These are phyloP conservation scores for Calyptomena viridis DNA, from an alignment of 2,113 vertebrate genomes.

Conservation along the genomic window DNA sequence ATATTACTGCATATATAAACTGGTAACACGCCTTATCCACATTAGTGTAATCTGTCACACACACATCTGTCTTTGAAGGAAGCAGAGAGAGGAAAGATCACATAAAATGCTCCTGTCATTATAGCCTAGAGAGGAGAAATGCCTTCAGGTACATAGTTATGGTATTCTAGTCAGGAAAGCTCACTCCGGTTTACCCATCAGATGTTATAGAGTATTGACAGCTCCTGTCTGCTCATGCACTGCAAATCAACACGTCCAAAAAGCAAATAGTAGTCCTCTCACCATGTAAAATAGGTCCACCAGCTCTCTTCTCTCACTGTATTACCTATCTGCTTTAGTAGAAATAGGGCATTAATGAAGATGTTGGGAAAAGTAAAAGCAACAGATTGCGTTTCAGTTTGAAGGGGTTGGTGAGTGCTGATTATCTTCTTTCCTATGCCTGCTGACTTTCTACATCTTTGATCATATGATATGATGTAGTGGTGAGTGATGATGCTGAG, in stretches of 20 bases:
- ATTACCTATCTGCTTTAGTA: neutral
- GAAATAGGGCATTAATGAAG: neutral
- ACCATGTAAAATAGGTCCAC: neutral
- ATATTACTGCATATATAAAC: neutral
- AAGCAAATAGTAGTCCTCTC: neutral
- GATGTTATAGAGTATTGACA: neutral
- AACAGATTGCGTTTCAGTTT: neutral
- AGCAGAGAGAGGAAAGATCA: neutral
- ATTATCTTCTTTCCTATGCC: neutral
- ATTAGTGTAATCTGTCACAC: neutral
- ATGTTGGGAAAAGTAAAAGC: neutral
- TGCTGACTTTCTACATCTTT: neutral
- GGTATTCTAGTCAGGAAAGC: neutral
- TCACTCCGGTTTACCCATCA: neutral
- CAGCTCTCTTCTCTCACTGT: neutral
- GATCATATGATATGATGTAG: neutral
- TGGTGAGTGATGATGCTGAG: neutral
- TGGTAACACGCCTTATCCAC: neutral
- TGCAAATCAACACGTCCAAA: neutral
- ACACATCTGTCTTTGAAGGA: conserved; percentile 16
- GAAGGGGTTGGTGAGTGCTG: neutral
- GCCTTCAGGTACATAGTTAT: neutral
- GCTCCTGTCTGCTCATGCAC: neutral
- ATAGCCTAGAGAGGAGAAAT: neutral
- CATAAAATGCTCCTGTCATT: neutral